Evolutionary conservation across 2,797 vertebrate genomes (phyloP).

Genomic region (Alectoris magna): DNA sequence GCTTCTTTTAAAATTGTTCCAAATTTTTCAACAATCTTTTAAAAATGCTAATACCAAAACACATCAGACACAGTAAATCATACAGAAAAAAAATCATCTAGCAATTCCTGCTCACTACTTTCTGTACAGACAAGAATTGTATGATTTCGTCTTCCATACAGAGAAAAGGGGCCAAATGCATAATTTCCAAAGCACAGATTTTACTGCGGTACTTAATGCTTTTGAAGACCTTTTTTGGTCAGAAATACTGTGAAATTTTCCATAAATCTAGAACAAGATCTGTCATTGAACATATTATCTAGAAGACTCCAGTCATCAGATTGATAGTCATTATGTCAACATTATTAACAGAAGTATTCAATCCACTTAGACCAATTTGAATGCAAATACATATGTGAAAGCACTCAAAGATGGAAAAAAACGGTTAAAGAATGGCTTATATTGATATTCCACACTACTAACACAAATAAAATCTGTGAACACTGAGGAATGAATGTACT

Average conservation of each 20-base stretch:
- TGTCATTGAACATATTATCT: not conserved
- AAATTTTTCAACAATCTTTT: not conserved
- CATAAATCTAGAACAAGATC: not conserved
- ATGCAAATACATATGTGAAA: not conserved
- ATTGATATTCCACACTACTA: not conserved
- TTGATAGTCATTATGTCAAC: not conserved
- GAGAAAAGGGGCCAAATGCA: not conserved
- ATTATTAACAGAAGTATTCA: not conserved
- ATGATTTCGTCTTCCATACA: not conserved
- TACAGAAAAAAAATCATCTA: not conserved
- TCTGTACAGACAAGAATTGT: not conserved
- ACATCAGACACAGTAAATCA: not conserved
- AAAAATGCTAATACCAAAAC: not conserved
- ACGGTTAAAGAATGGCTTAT: not conserved
- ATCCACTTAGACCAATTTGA: not conserved
- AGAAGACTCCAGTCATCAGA: not conserved
- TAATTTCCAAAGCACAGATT: not conserved
- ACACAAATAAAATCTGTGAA: not conserved
- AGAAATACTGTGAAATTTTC: not conserved
- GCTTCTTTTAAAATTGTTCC: not conserved
- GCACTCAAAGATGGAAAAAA: not conserved
- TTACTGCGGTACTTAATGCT: not conserved
- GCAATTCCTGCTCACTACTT: not conserved
- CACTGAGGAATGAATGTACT: fast-evolving
- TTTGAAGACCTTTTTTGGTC: not conserved